Evolutionary conservation across 2,113 vertebrate genomes (phyloP).

Genomic region (Orthonyx spaldingii): DNA sequence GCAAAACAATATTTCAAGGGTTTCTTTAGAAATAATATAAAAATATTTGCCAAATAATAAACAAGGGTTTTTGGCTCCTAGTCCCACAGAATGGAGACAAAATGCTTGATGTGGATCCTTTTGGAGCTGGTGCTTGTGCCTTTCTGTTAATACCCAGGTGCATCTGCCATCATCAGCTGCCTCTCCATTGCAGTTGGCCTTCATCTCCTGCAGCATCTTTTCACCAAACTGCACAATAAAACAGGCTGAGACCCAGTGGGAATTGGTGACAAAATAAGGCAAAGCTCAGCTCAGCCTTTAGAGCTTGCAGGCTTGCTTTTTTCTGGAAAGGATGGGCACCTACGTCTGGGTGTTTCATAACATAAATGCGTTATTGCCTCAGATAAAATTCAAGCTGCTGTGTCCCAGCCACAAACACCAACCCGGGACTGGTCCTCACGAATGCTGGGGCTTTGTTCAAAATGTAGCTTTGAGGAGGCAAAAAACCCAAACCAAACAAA

Average conservation of each 20-base stretch:
- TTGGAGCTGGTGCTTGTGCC: too few relatives aligned
- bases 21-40: neutral
- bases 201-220: neutral
- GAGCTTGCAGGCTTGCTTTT: neutral
- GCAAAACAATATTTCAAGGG: neutral
- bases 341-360: neutral
- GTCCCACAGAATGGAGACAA: neutral
- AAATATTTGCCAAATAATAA: neutral
- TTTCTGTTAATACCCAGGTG: neutral
- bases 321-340: neutral
- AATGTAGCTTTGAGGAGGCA: neutral
- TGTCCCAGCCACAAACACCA: neutral
- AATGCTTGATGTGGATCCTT: neutral
- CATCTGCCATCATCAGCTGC: neutral
- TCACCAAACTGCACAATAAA: neutral
- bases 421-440: neutral
- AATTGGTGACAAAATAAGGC: neutral
- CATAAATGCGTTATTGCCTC: neutral
- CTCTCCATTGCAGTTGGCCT: neutral
- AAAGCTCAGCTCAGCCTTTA: neutral
- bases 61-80: accelerated
- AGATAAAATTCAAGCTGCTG: neutral
- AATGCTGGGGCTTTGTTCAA: neutral
- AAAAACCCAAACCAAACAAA: too few relatives aligned
- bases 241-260: accelerated